A percentile compares a stretch with the other conserved stretches of the same genome.
Evolutionary conservation across 2,797 vertebrate genomes (phyloP).

Genomic region (Spinus pinus): DNA sequence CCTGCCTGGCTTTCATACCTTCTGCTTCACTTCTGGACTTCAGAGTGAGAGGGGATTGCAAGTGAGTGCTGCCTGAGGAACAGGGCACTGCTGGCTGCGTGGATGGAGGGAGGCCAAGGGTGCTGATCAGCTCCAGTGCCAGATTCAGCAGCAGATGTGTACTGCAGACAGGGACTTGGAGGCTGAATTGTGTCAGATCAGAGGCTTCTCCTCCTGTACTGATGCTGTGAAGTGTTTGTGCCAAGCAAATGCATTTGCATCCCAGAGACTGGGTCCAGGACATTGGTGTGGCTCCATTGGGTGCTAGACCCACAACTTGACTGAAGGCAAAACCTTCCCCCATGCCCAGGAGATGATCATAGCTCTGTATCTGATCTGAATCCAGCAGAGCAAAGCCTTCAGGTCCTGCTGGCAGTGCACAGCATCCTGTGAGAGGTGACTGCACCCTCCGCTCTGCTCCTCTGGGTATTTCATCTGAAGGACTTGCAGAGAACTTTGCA

Average conservation of each 20-base stretch:
- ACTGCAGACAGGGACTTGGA: background rate
- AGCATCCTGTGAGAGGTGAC: background rate
- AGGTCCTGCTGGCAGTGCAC: rapidly evolving
- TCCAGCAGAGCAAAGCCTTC: background rate
- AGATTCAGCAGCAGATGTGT: background rate
- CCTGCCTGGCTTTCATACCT: background rate
- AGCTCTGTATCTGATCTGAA: background rate
- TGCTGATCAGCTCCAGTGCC: rapidly evolving
- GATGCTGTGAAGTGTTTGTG: background rate
- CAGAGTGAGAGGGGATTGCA: background rate
- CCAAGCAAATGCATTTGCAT: rapidly evolving
- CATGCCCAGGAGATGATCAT: background rate
- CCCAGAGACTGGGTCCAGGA: background rate
- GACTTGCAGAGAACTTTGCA: background rate
- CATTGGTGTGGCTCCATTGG: rapidly evolving
- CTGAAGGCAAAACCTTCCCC: background rate
- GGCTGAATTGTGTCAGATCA: background rate
- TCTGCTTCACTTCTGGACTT: background rate
- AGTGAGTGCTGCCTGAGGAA: background rate
- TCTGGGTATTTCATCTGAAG: background rate
- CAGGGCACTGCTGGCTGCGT: rapidly evolving
- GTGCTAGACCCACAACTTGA: background rate
- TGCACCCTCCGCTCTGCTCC: background rate
- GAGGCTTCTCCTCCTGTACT: background rate
- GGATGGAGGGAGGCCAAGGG: background rate